Base-by-base conservation (phyloP, 2,113 vertebrate species). In the Nanorana parkeri region DNA sequence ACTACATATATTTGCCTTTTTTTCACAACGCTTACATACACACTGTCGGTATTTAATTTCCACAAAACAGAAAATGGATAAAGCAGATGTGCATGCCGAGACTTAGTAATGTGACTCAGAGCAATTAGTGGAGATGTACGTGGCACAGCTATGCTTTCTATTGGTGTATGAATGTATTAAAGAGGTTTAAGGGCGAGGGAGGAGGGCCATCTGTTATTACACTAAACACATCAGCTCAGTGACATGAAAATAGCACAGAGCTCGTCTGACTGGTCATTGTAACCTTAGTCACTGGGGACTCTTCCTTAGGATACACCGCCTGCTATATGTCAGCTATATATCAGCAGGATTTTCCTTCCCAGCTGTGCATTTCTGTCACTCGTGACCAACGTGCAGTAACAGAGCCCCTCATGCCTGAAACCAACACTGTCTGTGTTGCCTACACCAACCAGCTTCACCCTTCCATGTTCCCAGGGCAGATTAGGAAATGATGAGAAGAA, bases 171-270 rank as follows among this genome's bases (percentile, higher is more conserved):
- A 60, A 15, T 63, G 29, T 63, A 76, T 66, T 61, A 64, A 13
- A 78, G 63, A 67, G 76, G 19, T 78, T 79, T 68, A 68, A 65
- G 23, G 47, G 23, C 24, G 52, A 56, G 1, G 47, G 15, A 1
- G 29, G 4, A 68, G 15, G 11, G 28, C 52, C 66, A 68, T 56
- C 78, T 80, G 65, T 80, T 69, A 60, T 68, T 20, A 13, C 10
- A 47, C 28, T 24, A 16, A 65, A 24, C 36, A 29, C 51, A 8
- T 19, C 64, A 19, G 51, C 24, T 67, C n/a, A 68, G 64, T 5
- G n/a, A 56, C 76, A 28, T 21, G 13, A 21, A 32, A 55, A 21
- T 54, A 78, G 75, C 21, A 47, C 19, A 17, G 47, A 2, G 24
- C 26, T 67, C 17, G 2, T 3, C 29, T 2, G 29, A 32, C 19